Conservation (phyloP, 2,888 invertebrate genomes). For the Amitus sp. region DNA sequence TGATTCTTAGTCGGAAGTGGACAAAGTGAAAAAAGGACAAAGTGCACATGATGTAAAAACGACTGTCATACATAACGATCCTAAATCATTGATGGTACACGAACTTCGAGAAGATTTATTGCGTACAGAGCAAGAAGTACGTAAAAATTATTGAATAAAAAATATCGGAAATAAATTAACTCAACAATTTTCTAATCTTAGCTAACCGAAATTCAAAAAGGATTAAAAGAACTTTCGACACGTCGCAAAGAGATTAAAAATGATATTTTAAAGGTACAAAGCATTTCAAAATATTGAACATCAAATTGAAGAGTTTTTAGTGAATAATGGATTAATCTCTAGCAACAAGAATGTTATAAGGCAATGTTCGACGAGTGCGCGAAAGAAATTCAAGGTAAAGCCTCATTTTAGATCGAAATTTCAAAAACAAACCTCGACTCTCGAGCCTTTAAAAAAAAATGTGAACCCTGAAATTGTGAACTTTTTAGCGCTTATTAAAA, state of each 20-base stretch:
- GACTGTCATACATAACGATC: conserved; percentile 37
- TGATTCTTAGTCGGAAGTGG: no score
- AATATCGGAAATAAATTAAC: no score
- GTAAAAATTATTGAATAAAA: neutral
- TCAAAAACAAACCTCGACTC: neutral
- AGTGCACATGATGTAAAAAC: conserved; percentile 42
- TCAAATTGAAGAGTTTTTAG: neutral
- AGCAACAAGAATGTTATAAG: conserved; percentile 7
- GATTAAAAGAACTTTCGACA: conserved; percentile 16
- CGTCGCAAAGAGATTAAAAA: conserved; percentile 15
- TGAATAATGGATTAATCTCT: neutral
- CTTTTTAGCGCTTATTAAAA: neutral
- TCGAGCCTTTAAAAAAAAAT: no score
- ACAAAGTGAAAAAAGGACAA: conserved; percentile 29
- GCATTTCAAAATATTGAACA: neutral
- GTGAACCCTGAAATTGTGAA: no score
- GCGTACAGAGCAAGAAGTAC: conserved; percentile 49
- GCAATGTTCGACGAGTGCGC: neutral
- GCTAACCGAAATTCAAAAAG: conserved; percentile 23
- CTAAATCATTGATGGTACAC: conserved; percentile 43
- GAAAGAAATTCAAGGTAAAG: conserved; percentile 10
- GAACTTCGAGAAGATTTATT: conserved; percentile 49
- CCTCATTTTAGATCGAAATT: neutral
- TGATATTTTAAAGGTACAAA: conserved; percentile 1
- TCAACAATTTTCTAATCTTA: no score